A percentile compares a stretch with the other conserved stretches of the same genome.
Evolutionary conservation across 2,888 invertebrate species (phyloP).

Genomic region (Muscina levida): DNA sequence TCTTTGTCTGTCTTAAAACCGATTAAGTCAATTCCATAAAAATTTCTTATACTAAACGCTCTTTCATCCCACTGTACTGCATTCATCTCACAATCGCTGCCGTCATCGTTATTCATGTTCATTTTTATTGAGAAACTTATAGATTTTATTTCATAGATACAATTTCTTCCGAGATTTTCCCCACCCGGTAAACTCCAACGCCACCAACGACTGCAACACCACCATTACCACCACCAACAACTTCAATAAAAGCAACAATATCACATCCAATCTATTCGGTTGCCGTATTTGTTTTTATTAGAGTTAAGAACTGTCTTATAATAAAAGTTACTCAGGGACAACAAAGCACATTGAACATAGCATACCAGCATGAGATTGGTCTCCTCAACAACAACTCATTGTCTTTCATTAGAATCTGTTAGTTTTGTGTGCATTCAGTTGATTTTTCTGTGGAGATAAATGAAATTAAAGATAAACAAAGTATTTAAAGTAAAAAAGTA

Average conservation of each 20-base stretch:
- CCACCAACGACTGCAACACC: not conserved
- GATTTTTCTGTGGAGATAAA: slow-evolving; percentile 33
- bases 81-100: slow-evolving; percentile 6
- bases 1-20: no score
- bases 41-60: no score
- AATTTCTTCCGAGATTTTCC: not conserved
- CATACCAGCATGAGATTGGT: not conserved
- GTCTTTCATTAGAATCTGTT: slow-evolving; percentile 19
- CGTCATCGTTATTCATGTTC: slow-evolving; percentile 40
- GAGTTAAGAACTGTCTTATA: slow-evolving; percentile 18
- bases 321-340: slow-evolving; percentile 32
- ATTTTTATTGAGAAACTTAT: slow-evolving; percentile 55
- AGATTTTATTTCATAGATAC: slow-evolving; percentile 58
- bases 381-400: not conserved
- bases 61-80: slow-evolving; percentile 17
- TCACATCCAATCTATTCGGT: not conserved
- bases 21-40: no score
- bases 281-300: slow-evolving; percentile 32
- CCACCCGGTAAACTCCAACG: slow-evolving; percentile 3
- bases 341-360: no score
- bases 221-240: not conserved
- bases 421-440: not conserved
- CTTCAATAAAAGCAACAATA: not conserved
- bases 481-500: slow-evolving; percentile 45
- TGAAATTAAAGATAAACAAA: slow-evolving; percentile 51